Percentiles rank a stretch among this genome's conserved stretches.
These are phyloP conservation scores for Rhagophthalmus giganteus DNA, from an alignment of 2,888 invertebrate genomes.

Conservation along the genomic window DNA sequence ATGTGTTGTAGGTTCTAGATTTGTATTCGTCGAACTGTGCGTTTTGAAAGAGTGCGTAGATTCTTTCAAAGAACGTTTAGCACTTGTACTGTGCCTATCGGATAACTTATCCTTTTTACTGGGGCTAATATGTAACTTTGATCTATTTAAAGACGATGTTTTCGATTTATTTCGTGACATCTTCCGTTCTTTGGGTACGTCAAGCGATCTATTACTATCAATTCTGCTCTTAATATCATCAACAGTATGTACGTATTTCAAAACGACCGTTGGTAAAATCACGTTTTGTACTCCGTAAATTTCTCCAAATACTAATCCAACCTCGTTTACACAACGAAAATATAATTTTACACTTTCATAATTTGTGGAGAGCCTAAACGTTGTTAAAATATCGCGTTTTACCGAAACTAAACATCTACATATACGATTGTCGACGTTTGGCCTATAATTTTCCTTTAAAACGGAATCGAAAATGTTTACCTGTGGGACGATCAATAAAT, in stretches of 20 bases:
- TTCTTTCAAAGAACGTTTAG: slow-evolving; percentile 1
- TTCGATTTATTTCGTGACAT: too few relatives aligned
- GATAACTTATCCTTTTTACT: too few relatives aligned
- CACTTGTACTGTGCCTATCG: too few relatives aligned
- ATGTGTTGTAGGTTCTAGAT: neutral
- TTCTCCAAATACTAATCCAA: slow-evolving; percentile 29
- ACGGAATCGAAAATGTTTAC: slow-evolving; percentile 15
- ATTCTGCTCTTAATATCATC: too few relatives aligned
- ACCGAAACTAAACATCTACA: slow-evolving; percentile 34
- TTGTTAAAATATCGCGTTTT: slow-evolving; percentile 28
- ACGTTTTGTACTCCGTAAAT: slow-evolving; percentile 29
- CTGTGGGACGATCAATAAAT: slow-evolving; percentile 28
- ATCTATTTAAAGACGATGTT: too few relatives aligned
- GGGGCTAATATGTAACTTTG: too few relatives aligned
- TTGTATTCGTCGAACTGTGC: too few relatives aligned
- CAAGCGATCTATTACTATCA: too few relatives aligned
- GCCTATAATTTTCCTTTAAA: slow-evolving; percentile 32
- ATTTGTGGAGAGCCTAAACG: slow-evolving; percentile 35
- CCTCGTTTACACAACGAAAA: slow-evolving; percentile 31
- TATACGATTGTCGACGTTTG: slow-evolving; percentile 34
- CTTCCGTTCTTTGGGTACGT: too few relatives aligned
- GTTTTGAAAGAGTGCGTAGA: neutral
- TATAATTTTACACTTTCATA: slow-evolving; percentile 30
- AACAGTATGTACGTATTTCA: slow-evolving; percentile 8
- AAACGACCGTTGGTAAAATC: slow-evolving; percentile 29